Evolutionary conservation across 2,888 invertebrate genomes (phyloP), one percentile per base, ranked within the genome.

Genomic region (Dorcus parallelipipedus): DNA sequence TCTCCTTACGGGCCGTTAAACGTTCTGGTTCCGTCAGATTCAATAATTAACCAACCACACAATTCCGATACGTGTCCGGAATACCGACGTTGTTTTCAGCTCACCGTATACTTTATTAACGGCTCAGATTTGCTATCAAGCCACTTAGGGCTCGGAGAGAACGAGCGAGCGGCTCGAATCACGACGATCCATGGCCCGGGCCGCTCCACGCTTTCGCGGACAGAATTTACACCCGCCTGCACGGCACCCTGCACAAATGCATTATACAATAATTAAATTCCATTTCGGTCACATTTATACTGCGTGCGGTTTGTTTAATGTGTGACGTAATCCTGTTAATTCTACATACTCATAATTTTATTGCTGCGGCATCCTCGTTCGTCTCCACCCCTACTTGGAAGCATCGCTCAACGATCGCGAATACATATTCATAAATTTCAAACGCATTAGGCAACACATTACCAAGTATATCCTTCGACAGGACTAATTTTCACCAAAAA

Each of bases 191-290:
- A 43, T 33, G 10, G 9, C 14, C 14, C 49, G 38, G 20, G 49
- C 14, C 49, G 49, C 49, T 49, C 38, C 23, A 49, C n/a, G 23
- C 49, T 17, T 33, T 17, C 14, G 23, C 10, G 38, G 49, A 49
- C 54, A 39, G 39, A 38, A 38, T 54, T 38, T 33, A 40, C 40
- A 51, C 38, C 51, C 20, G 51, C 58, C 70, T 67, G 64, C 69
- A 69, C 68, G 69, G 66, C 69, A 68, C 63, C 69, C 67, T 69
- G 71, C 72, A 73, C 72, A 74, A 77, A 76, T 74, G 74, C 74
- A 74, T 76, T 75, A 73, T 69, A 69, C 75, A 73, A 76, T 77
- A 78, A 78, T 78, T 76, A 77, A 77, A 78, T 77, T 77, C 76
- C 76, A 74, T 75, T 76, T 76, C 70, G 71, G 73, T 73, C 72